Percentiles rank a stretch among this genome's conserved stretches.
phyloP scores from a whole-genome alignment of 2,888 invertebrate species.

The Amaurobius ferox region DNA sequence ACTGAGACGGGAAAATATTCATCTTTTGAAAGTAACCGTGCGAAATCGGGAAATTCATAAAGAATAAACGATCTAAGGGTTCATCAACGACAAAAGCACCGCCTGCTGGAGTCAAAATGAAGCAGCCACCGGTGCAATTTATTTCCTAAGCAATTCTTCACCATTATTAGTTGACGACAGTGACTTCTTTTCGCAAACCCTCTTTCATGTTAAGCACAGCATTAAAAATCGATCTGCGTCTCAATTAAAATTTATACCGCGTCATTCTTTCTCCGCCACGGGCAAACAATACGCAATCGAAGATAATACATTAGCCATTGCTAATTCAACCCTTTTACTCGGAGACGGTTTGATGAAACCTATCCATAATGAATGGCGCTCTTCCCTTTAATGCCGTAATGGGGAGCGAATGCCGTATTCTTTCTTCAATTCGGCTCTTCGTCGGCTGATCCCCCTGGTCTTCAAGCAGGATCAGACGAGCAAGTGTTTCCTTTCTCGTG shows the following conservation, averaged over 20 bases:
- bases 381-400: conserved; percentile 60
- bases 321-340: conserved; percentile 45
- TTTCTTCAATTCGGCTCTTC: conserved; percentile 45
- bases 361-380: conserved; percentile 62
- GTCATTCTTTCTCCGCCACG: conserved; percentile 26
- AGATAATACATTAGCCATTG: conserved; percentile 32
- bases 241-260: conserved; percentile 34
- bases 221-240: conserved; percentile 28
- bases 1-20: background rate
- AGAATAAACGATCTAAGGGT: background rate
- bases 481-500: conserved; percentile 51
- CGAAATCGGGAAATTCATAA: conserved; percentile 15
- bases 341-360: conserved; percentile 29
- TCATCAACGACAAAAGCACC: conserved; percentile 15
- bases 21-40: background rate
- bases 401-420: conserved; percentile 33
- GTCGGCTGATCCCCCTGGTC: conserved; percentile 18
- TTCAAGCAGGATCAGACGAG: conserved; percentile 33
- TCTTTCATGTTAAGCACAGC: conserved; percentile 20
- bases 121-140: conserved; percentile 9
- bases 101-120: background rate
- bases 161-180: conserved; percentile 4
- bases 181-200: conserved; percentile 18
- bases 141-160: conserved; percentile 13
- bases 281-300: conserved; percentile 37